A percentile compares a stretch with the other conserved stretches of the same genome.
Evolutionary conservation across 1,140 invertebrate genomes (phyloP).

Genomic region (Gryllus bimaculatus): DNA sequence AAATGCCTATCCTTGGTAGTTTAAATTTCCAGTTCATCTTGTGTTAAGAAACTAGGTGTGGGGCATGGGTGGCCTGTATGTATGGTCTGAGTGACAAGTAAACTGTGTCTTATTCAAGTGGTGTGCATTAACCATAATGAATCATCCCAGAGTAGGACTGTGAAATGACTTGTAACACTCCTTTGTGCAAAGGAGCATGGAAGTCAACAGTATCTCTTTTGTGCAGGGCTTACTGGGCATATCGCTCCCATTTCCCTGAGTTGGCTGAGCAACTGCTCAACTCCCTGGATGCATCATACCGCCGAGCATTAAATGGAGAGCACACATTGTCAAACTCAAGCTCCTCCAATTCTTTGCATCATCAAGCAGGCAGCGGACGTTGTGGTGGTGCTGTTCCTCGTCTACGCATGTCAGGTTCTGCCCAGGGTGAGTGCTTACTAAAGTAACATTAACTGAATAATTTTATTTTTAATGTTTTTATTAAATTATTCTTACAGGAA

Average conservation of each 20-base stretch:
- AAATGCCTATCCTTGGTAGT: too few species aligned
- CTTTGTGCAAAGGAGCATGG: neutral
- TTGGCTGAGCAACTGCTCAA: slow-evolving; percentile 77
- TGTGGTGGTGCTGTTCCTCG: slow-evolving; percentile 6
- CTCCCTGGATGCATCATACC: slow-evolving; percentile 72
- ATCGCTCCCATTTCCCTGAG: slow-evolving; percentile 82
- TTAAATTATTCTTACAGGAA: too few species aligned
- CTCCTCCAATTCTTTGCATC: slow-evolving; percentile 28
- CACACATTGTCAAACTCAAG: slow-evolving; percentile 34
- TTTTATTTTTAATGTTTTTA: neutral
- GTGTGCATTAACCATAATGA: too few species aligned
- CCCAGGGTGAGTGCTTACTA: slow-evolving; percentile 1
- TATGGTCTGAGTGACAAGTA: too few species aligned
- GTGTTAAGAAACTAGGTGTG: too few species aligned
- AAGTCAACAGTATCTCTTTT: too few species aligned
- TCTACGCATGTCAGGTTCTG: slow-evolving; percentile 9
- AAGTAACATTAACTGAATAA: neutral
- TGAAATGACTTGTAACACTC: too few species aligned
- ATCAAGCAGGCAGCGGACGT: slow-evolving; percentile 34
- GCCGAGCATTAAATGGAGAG: slow-evolving; percentile 68
- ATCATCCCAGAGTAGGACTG: too few species aligned
- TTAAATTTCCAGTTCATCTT: too few species aligned
- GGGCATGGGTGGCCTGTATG: too few species aligned
- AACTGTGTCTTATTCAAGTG: too few species aligned
- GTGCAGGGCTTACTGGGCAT: slow-evolving; percentile 79